Evolutionary conservation across 2,113 vertebrate genomes (phyloP).

Genomic region (Ivindomyrus marchei): DNA sequence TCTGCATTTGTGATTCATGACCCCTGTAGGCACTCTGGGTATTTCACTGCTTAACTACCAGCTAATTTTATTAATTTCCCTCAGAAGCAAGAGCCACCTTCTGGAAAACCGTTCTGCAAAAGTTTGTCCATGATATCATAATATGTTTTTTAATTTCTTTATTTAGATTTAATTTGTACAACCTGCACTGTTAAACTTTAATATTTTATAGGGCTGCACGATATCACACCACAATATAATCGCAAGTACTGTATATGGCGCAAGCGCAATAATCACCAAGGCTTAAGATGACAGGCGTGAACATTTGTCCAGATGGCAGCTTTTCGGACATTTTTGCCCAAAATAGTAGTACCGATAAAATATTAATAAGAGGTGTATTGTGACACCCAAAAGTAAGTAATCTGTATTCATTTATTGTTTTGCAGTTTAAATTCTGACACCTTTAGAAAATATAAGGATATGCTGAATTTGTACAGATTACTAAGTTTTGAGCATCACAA

Average conservation of each 20-base stretch:
- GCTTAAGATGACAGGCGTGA: background rate
- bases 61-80: constrained; percentile 25
- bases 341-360: background rate
- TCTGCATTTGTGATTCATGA: constrained; percentile 30
- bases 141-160: background rate
- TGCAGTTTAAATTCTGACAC: background rate
- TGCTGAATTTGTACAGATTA: background rate
- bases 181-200: background rate
- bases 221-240: background rate
- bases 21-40: constrained; percentile 17
- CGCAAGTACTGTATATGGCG: background rate
- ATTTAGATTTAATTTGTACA: constrained; percentile 1
- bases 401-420: background rate
- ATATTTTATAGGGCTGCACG: background rate
- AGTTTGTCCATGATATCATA: background rate
- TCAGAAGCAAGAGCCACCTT: background rate
- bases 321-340: background rate
- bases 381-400: background rate
- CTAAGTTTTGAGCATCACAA: background rate
- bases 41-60: constrained; percentile 26
- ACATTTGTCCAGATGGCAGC: background rate
- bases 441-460: background rate
- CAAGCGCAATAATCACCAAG: background rate
- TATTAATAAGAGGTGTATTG: background rate
- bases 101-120: background rate